phyloP scores from a whole-genome alignment of 2,113 vertebrate genomes.

The Sapajus apella region DNA sequence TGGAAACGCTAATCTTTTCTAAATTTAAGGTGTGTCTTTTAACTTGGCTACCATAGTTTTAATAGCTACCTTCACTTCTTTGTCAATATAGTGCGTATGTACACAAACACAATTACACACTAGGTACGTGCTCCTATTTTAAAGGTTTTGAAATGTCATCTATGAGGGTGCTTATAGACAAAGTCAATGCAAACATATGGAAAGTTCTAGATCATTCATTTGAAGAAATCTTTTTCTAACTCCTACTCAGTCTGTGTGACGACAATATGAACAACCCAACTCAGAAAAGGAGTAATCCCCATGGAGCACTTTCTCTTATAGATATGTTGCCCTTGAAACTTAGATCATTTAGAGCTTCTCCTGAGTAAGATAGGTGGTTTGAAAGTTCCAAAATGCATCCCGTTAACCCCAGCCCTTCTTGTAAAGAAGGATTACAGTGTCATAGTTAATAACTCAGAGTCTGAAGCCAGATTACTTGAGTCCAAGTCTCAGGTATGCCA shows the following conservation, averaged over 20 bases:
- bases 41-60: not conserved
- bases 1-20: constrained; percentile 8
- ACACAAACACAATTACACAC: not conserved
- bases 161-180: not conserved
- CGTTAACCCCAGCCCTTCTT: rapidly evolving
- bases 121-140: not conserved
- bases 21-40: not conserved
- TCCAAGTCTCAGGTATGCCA: not conserved
- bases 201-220: not conserved
- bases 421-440: not conserved
- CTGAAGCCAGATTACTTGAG: not conserved
- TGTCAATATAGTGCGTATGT: not conserved
- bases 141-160: not conserved
- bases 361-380: not conserved
- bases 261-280: not conserved
- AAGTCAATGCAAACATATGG: not conserved
- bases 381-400: not conserved
- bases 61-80: not conserved
- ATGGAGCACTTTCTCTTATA: not conserved
- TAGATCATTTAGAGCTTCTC: not conserved
- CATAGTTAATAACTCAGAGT: not conserved
- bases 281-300: not conserved
- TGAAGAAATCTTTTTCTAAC: not conserved
- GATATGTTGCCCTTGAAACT: not conserved
- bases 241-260: not conserved